Evolutionary conservation across 1,140 invertebrate species (phyloP), one percentile per base, ranked within the genome.

Genomic region (Linepithema humile): DNA sequence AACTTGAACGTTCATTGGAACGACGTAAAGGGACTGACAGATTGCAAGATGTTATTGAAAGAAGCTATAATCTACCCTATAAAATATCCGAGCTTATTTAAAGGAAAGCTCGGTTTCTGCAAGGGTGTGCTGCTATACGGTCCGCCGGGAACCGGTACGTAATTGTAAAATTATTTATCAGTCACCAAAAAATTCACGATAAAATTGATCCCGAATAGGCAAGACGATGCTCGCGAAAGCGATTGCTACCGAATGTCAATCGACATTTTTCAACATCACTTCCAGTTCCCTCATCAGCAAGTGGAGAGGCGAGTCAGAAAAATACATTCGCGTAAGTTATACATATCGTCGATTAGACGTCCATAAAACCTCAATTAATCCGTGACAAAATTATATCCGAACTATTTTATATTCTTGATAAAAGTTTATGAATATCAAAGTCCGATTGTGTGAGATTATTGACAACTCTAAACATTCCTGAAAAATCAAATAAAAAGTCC

Each of bases 301-400:
- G 94, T 99, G 98, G 98, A 95, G 98, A 69, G 98, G 98, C 0
- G 98, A 99, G 88, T 99, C 98, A 0, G 98, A 99, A 95, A 99
- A 99, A 93, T 96, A 98, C 85, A 95, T 98, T 48, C 96, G 97
- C 91, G 97, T 97, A 90, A 94, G 95, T 92, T 38, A 10, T 17
- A 35, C 17, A 23, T 29, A n/a, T 38, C 7, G 9, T 48, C 20
- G 7, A 60, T 15, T 26, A 57, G 26, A 26, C 5, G 20, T 57
- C 12, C 9, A 26, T 15, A 59, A 23, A 20, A 2, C 1, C 0
- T 53, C 20, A n/a, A n/a, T n/a, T n/a, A n/a, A n/a, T n/a, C n/a
- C n/a, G n/a, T n/a, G n/a, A n/a, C 4, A 59, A 59, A 60, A 9
- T 35, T 62, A 62, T 62, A 62, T 62, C 2, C 29, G 10, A 32